Conservation (phyloP, 2,888 invertebrate genomes). For the Cyclophora albipunctata region DNA sequence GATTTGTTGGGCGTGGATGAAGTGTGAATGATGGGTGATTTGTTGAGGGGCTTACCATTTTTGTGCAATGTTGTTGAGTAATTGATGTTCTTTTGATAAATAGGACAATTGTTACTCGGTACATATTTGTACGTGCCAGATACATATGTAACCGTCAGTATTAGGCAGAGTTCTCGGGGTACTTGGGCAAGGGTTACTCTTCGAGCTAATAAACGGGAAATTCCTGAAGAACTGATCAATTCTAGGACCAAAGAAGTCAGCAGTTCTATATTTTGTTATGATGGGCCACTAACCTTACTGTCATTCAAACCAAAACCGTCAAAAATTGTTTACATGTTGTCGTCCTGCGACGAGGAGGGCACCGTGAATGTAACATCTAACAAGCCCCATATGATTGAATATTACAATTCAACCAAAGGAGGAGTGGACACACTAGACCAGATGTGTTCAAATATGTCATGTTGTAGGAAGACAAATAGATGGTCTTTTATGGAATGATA, state of each 20-base stretch:
- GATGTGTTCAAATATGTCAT: constrained; percentile 15
- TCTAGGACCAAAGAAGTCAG: constrained; percentile 4
- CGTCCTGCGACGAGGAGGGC: constrained; percentile 4
- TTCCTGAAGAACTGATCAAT: constrained; percentile 16
- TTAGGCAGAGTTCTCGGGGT: no score
- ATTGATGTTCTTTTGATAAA: no score
- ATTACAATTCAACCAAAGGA: constrained; percentile 15
- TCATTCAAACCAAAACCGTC: constrained; percentile 16
- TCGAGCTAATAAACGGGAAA: constrained; percentile 28
- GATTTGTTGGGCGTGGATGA: no score
- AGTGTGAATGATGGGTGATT: no score
- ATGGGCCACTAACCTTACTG: constrained; percentile 11
- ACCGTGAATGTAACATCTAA: constrained; percentile 1
- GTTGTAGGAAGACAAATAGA: constrained; percentile 14
- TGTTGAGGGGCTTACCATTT: no score
- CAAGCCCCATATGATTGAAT: constrained; percentile 12
- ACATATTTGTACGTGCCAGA: no score
- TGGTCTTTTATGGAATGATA: constrained; percentile 19
- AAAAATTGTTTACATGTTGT: constrained; percentile 11
- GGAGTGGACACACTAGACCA: constrained; percentile 16
- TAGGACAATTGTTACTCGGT: no score
- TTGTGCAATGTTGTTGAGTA: no score
- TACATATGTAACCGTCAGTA: no score
- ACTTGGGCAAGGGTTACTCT: constrained; percentile 20
- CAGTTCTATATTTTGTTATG: constrained; percentile 13